Conservation (phyloP, 2,113 vertebrate species). For the Lasiurus borealis region DNA sequence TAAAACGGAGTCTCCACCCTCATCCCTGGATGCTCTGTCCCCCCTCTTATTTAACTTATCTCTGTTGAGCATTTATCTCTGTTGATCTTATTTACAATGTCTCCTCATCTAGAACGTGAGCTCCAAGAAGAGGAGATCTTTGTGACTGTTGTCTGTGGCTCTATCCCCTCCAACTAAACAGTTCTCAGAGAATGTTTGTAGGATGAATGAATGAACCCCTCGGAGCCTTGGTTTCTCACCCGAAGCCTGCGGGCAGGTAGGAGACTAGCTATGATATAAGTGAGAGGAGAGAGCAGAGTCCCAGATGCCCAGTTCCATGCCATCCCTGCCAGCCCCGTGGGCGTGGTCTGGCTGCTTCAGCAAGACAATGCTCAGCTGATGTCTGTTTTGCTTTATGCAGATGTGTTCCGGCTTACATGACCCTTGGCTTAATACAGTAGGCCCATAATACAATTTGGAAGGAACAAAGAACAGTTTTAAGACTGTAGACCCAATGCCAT, state of each 20-base stretch:
- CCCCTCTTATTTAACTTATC: background rate
- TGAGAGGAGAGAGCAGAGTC: background rate
- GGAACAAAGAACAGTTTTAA: background rate
- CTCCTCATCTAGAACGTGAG: background rate
- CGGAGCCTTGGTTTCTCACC: background rate
- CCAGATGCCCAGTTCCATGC: background rate
- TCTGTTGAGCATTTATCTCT: too few relatives aligned
- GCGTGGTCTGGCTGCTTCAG: background rate
- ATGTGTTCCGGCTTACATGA: background rate
- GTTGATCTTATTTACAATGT: background rate
- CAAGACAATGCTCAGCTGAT: fast-evolving
- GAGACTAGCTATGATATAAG: background rate
- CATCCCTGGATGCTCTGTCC: background rate
- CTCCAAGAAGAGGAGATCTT: background rate
- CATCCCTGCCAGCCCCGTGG: fast-evolving
- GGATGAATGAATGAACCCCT: background rate
- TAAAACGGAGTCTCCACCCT: background rate
- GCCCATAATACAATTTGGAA: background rate
- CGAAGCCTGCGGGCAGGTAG: background rate
- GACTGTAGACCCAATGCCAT: background rate
- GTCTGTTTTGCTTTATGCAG: too few relatives aligned
- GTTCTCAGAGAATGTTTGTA: background rate
- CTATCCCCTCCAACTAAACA: background rate
- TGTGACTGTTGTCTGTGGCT: background rate
- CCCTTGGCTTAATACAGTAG: background rate